Evolutionary conservation across 2,888 invertebrate genomes (phyloP).

Genomic region (Drosophila vallismaia): DNA sequence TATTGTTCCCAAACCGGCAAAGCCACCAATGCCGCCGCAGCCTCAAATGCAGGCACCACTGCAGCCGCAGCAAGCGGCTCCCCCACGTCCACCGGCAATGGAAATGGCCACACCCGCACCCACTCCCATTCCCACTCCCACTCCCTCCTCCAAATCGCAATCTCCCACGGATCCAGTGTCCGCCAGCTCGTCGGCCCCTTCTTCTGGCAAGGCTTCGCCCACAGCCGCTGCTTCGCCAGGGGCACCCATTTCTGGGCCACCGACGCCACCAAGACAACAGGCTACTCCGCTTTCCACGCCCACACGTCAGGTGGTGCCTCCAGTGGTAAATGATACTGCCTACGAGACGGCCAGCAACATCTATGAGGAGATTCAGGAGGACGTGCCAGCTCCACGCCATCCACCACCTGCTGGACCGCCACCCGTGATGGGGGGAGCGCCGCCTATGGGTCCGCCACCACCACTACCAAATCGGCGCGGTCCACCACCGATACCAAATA

Average conservation of each 20-base stretch:
- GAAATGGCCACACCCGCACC: slow-evolving; percentile 43
- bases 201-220: slow-evolving; percentile 78
- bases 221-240: slow-evolving; percentile 32
- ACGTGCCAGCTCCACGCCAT: slow-evolving; percentile 85
- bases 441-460: slow-evolving; percentile 86
- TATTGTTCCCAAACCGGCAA: slow-evolving; percentile 78
- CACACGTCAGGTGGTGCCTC: slow-evolving; percentile 65
- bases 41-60: slow-evolving; percentile 69
- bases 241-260: slow-evolving; percentile 58
- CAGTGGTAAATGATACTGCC: slow-evolving; percentile 48
- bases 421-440: slow-evolving; percentile 70
- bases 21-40: slow-evolving; percentile 80
- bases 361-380: slow-evolving; percentile 86
- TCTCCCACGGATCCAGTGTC: slow-evolving; percentile 74
- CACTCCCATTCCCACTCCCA: slow-evolving; percentile 47
- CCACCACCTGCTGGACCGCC: slow-evolving; percentile 85
- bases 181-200: slow-evolving; percentile 63
- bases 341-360: slow-evolving; percentile 83
- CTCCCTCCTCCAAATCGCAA: slow-evolving; percentile 78
- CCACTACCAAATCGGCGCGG: slow-evolving; percentile 85
- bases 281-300: slow-evolving; percentile 79
- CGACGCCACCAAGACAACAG: slow-evolving; percentile 77
- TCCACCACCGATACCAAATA: slow-evolving; percentile 83
- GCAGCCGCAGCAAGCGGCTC: slow-evolving; percentile 65
- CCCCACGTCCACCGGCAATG: slow-evolving; percentile 65